Conservation (phyloP, 2,113 vertebrate species). For the Bothrops jararaca region DNA sequence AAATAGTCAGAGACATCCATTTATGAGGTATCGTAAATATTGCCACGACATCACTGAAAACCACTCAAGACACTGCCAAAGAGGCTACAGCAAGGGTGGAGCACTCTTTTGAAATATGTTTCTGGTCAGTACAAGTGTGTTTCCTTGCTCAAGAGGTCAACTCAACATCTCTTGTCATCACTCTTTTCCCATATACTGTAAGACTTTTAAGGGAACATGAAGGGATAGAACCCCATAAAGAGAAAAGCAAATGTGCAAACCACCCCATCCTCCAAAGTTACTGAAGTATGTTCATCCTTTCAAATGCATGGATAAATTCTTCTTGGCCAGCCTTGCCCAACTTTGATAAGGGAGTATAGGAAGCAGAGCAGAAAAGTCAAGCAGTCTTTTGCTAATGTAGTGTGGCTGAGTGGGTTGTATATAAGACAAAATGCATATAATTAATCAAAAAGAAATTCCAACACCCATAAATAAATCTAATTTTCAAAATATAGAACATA, state of each 20-base stretch:
- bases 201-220: background rate
- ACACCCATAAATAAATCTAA: background rate
- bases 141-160: constrained; percentile 27
- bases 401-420: background rate
- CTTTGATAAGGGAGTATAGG: background rate
- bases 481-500: background rate
- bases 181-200: background rate
- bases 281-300: too few relatives aligned
- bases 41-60: constrained; percentile 67
- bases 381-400: background rate
- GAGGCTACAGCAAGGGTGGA: constrained; percentile 49
- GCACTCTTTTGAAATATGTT: constrained; percentile 65
- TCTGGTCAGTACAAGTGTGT: constrained; percentile 47
- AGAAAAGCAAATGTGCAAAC: background rate
- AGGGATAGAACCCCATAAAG: background rate
- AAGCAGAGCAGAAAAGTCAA: background rate
- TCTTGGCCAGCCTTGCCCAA: background rate
- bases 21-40: constrained; percentile 72
- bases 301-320: background rate
- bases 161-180: fast-evolving
- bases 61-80: constrained; percentile 64
- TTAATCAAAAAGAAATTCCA: background rate
- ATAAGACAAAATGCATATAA: background rate
- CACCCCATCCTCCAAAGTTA: background rate
- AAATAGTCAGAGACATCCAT: constrained; percentile 64